Base-by-base conservation (phyloP, 2,888 invertebrate genomes). In the Rhingia rostrata region DNA sequence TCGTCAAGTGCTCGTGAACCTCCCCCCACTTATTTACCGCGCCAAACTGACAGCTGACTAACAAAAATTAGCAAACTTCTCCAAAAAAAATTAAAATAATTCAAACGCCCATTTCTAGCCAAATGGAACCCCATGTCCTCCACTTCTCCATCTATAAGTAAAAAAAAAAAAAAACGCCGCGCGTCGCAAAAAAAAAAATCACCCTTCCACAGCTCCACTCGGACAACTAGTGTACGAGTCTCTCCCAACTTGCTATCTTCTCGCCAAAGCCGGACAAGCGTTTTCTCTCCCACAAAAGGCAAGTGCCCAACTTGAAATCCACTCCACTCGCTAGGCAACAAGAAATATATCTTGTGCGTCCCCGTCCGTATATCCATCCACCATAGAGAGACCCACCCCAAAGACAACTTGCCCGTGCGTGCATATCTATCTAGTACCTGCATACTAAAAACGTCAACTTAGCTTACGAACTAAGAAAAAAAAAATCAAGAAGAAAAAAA, bases 311-410 rank as follows among this genome's bases (percentile, higher is more conserved):
- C 67, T 61, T 51, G 37, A 43, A 63, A 37, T 54, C 32, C 45
- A 54, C n/a, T 63, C 54, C 43, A 47, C 10, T 54, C 54, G 47
- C 73, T 56, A 47, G 47, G 73, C 73, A 74, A 74, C 32, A 49
- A 51, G 14, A 56, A 32, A 14, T 39, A 22, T 58, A 49, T 37
- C 37, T 54, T 5, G 12, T 10, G 30, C 22, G 22, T 22, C 32
- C 32, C 4, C 6, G 12, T 9, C 12, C 30, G 49, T 39, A 4
- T 37, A 12, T 6, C 32, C 22, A 35, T 56, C 22, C 33, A 43
- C 41, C 39, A 60, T 10, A 41, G 9, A 47, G 47, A 33, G 78
- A 78, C 83, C 83, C 83, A 83, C 83, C 83, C 78, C 78, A 61
- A 49, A 41, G 53, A 51, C 45, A 53, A 78, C 63, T 78, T 61